Percentiles rank a stretch among this genome's conserved stretches.
phyloP scores from a whole-genome alignment of 37 sponge, comb jelly and placozoan genomes.

The Petrosia ficiformis region DNA sequence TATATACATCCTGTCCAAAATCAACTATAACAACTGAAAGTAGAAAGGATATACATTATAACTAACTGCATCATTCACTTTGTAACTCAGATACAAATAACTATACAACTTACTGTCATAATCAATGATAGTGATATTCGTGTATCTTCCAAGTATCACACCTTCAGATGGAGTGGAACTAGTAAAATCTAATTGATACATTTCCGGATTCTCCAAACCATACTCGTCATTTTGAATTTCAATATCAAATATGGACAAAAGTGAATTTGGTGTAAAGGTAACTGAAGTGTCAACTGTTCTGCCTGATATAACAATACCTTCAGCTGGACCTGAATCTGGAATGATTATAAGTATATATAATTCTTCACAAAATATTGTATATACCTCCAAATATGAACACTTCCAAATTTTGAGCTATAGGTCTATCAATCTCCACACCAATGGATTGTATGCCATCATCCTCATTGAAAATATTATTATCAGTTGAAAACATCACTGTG shows the following conservation, averaged over 20 bases:
- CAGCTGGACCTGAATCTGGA: too few species aligned
- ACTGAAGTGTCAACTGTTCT: neutral
- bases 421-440: too few species aligned
- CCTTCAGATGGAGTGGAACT: neutral
- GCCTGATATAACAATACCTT: too few species aligned
- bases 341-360: too few species aligned
- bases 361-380: too few species aligned
- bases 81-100: too few species aligned
- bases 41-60: neutral
- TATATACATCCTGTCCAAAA: neutral
- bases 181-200: neutral
- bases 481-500: neutral
- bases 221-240: neutral
- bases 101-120: neutral
- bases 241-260: too few species aligned
- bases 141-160: neutral
- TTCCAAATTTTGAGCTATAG: too few species aligned
- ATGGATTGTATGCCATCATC: too few species aligned
- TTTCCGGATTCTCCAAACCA: neutral
- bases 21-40: neutral
- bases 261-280: neutral
- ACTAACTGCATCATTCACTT: too few species aligned
- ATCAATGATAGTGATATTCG: neutral
- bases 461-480: neutral
- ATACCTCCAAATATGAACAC: too few species aligned